Evolutionary conservation across 2,797 vertebrate genomes (phyloP).

Genomic region (Fistularia tabacaria): DNA sequence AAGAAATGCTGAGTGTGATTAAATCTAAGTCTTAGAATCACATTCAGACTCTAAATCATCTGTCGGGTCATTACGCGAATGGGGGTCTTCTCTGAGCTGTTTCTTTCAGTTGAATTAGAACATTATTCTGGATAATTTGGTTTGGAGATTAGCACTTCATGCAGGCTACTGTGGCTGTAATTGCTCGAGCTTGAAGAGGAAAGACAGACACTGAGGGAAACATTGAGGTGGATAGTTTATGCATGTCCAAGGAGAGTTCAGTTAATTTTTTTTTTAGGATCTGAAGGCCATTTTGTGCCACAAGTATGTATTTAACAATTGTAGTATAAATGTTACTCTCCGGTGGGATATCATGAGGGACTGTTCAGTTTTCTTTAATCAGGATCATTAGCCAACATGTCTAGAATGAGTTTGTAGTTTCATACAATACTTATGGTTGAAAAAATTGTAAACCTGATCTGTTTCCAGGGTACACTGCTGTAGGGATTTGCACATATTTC

Average conservation of each 20-base stretch:
- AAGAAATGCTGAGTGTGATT: slow-evolving; percentile 65
- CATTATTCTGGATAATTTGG: slow-evolving; percentile 71
- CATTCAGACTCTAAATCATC: slow-evolving; percentile 65
- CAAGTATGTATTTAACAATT: no score
- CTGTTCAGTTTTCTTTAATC: no score
- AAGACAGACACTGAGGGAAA: slow-evolving; percentile 36
- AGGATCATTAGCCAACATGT: no score
- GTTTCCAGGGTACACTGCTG: slow-evolving; percentile 10
- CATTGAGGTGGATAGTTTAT: slow-evolving; percentile 16
- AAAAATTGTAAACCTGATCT: background rate
- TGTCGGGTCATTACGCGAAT: slow-evolving; percentile 60
- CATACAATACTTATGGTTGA: background rate
- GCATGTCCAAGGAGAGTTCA: background rate
- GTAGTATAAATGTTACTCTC: no score
- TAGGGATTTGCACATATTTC: slow-evolving; percentile 28
- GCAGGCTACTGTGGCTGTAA: slow-evolving; percentile 38
- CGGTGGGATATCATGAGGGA: no score
- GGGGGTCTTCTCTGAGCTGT: slow-evolving; percentile 38
- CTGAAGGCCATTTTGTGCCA: background rate
- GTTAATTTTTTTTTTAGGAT: background rate
- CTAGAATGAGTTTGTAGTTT: no score
- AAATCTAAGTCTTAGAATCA: slow-evolving; percentile 62
- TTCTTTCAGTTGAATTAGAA: slow-evolving; percentile 68
- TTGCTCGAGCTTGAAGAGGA: slow-evolving; percentile 44
- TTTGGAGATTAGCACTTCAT: slow-evolving; percentile 60